Evolutionary conservation across 2,113 vertebrate genomes (phyloP).

Genomic region (Podocnemis expansa): DNA sequence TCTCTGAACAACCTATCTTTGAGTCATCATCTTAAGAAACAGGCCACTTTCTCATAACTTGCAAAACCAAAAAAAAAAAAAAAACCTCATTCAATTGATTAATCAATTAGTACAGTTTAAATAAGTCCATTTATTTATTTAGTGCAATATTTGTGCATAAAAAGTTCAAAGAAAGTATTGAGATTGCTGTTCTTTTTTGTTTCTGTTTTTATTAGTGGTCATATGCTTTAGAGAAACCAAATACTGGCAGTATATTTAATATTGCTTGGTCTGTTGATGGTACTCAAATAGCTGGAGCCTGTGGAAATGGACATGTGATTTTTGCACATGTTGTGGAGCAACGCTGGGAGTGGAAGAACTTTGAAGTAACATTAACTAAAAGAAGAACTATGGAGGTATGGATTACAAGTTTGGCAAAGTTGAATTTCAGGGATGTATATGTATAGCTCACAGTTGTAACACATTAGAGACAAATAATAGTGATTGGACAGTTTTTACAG

Average conservation of each 20-base stretch:
- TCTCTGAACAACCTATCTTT: background rate
- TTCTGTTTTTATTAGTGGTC: slow-evolving; percentile 86
- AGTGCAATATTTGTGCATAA: background rate
- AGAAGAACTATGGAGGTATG: slow-evolving; percentile 95
- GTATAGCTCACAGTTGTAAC: background rate
- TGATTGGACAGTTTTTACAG: background rate
- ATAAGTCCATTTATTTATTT: background rate
- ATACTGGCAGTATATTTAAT: slow-evolving; percentile 91
- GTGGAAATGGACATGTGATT: slow-evolving; percentile 94
- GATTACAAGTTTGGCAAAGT: background rate
- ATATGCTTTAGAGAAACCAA: slow-evolving; percentile 94
- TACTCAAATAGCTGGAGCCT: slow-evolving; percentile 93
- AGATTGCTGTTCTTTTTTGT: background rate
- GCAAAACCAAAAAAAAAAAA: background rate
- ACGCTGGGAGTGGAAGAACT: slow-evolving; percentile 95
- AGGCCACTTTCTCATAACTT: background rate
- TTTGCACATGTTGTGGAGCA: slow-evolving; percentile 97
- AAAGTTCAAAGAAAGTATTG: accelerated
- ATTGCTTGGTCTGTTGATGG: slow-evolving; percentile 94
- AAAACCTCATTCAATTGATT: background rate
- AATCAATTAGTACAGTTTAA: background rate
- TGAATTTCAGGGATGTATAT: background rate
- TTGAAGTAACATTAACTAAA: slow-evolving; percentile 90
- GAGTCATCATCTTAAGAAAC: background rate
- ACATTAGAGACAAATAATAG: background rate